Evolutionary conservation across 2,113 vertebrate genomes (phyloP), one percentile per base, ranked within the genome.

Genomic region (Austrofundulus limnaeus): DNA sequence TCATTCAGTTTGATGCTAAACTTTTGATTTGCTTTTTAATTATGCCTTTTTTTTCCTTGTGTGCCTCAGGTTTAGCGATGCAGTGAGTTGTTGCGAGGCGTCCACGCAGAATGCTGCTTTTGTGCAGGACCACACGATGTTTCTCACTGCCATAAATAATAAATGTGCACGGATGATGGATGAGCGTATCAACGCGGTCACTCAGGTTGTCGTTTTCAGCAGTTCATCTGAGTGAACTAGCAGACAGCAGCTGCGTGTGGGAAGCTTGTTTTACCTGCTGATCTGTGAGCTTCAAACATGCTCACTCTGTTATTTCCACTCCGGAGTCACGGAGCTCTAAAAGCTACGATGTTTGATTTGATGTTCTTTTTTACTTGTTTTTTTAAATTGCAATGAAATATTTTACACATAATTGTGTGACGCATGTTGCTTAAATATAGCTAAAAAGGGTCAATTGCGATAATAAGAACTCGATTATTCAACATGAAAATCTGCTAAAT

Each of bases 121-220:
- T 49, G 14, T 61, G 45, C 58, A 31, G 42, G 28, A 47, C 15
- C 19, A 17, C 37, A 37, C 38, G 31, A 61, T 37, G 58, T 38
- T 37, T 37, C 58, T 61, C 19, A 7, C 23, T 38, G 43, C 45
- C 45, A 48, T 61, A 48, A 61, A 61, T 47, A 47, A 60, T 38
- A 61, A 61, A 31, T 31, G 24, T 31, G 41, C 15, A 17, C n/a
- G 7, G 58, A 61, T 61, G 58, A 61, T 61, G 45, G 45, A 61
- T 61, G 58, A 49, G 58, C 58, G 47, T 34, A 61, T 61, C 58
- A 61, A 10, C 28, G 2, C 46, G 45, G 45, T 25, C 45, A 37
- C 58, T 48, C 58, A 48, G 45, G 43, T 48, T 38, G 58, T 61
- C 45, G 19, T 38, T 23, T 49, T 48, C 58, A 23, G 58, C 31